phyloP scores from a whole-genome alignment of 1,140 invertebrate genomes.

The Drosophila leontia region DNA sequence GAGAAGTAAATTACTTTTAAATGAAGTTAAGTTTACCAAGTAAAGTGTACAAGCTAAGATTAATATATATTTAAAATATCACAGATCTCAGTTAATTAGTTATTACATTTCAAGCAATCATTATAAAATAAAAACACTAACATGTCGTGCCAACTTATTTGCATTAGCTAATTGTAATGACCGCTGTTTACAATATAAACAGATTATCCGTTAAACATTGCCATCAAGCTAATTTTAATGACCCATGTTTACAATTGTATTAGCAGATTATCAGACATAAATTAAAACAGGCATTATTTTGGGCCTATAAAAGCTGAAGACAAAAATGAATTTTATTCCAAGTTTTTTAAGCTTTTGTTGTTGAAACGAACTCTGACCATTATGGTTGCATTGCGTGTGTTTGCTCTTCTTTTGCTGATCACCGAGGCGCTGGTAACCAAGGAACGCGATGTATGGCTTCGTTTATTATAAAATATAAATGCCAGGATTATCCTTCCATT shows the following conservation, averaged over 20 bases:
- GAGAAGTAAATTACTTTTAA: conserved; percentile 17
- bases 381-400: background rate
- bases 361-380: background rate
- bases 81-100: background rate
- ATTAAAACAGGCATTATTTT: background rate
- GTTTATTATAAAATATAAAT: no score
- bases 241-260: background rate
- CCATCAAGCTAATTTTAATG: background rate
- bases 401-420: background rate
- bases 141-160: background rate
- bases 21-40: conserved; percentile 15
- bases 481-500: no score
- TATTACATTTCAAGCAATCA: background rate
- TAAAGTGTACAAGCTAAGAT: background rate
- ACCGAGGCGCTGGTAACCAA: background rate
- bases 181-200: background rate
- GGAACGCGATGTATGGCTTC: background rate
- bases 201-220: background rate
- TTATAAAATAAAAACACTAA: background rate
- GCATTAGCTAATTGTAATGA: background rate
- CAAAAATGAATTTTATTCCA: background rate
- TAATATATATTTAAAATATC: background rate
- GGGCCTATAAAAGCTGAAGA: background rate
- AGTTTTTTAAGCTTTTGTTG: background rate
- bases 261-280: background rate